Base-by-base conservation (phyloP, 1,140 invertebrate genomes). In the Anastatus disparis region DNA sequence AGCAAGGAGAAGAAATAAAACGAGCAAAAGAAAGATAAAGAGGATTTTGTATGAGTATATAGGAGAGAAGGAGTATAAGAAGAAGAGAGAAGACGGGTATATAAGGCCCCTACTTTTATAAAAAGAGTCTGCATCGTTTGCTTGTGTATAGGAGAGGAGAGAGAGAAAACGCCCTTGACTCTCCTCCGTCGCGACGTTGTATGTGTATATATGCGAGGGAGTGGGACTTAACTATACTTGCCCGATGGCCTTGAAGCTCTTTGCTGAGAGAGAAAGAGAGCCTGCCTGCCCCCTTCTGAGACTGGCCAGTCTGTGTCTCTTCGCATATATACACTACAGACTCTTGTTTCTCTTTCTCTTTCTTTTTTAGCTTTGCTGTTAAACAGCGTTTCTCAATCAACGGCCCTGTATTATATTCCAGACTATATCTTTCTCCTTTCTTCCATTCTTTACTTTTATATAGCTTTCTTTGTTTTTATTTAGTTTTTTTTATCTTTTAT, bases 181-280 rank as follows among this genome's bases (percentile, higher is more conserved):
- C 75, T 52, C 53, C 44, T 61, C 52, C 40, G 59, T 65, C 74
- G 46, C 35, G 31, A 29, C 15, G 31, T 66, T 75, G 71, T 67
- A 77, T n/a, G n/a, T n/a, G n/a, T n/a, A n/a, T n/a, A n/a, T n/a
- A n/a, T n/a, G 77, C 78, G 80, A 81, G 79, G 76, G 79, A 83
- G 82, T 82, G 78, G 81, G 79, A 77, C 79, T 78, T 74, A 64
- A 26, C 31, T 15, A 15, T 31, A 12, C 44, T 29, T 22, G 40
- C 78, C 62, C 70, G 77, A n/a, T 81, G 82, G 82, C 82, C 82
- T 82, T 82, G 82, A n/a, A n/a, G n/a, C n/a, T n/a, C n/a, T n/a
- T n/a, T n/a, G n/a, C n/a, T n/a, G n/a, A n/a, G n/a, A n/a, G n/a
- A n/a, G n/a, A n/a, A n/a, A 82, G 78, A 50, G 24, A 82, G 79